Percentiles rank a stretch among this genome's conserved stretches.
Conservation (phyloP, 1,140 invertebrate genomes). For the Uloborus diversus region DNA sequence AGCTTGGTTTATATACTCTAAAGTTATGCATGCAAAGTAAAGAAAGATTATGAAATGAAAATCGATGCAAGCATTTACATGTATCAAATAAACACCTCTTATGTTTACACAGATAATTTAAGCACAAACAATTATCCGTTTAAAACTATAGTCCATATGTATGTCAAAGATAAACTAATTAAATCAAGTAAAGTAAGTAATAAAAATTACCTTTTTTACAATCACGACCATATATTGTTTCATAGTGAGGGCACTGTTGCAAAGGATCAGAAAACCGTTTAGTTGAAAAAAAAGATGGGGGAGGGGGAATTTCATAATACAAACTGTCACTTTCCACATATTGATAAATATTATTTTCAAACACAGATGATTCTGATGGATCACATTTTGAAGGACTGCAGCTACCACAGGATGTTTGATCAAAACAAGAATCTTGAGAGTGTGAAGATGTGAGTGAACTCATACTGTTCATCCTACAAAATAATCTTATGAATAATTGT, state of each 20-base stretch:
- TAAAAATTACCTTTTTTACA: slow-evolving; percentile 37
- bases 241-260: slow-evolving; percentile 43
- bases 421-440: slow-evolving; percentile 48
- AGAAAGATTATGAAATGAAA: no score
- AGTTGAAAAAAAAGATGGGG: slow-evolving; percentile 43
- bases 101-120: no score
- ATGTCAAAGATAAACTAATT: neutral
- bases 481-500: no score
- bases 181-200: neutral
- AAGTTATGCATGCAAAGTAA: no score
- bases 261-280: slow-evolving; percentile 52
- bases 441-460: slow-evolving; percentile 39
- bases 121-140: no score
- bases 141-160: no score
- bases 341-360: slow-evolving; percentile 52
- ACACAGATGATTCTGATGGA: slow-evolving; percentile 24
- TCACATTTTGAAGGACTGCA: slow-evolving; percentile 55
- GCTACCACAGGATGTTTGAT: slow-evolving; percentile 47
- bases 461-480: slow-evolving; percentile 28
- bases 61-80: no score
- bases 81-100: no score
- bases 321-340: slow-evolving; percentile 38
- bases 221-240: slow-evolving; percentile 10
- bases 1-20: no score
- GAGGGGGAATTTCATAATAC: slow-evolving; percentile 53